Evolutionary conservation across 1,140 invertebrate species (phyloP), one percentile per base, ranked within the genome.

Genomic region (Stenopsyche tienmushanensis): DNA sequence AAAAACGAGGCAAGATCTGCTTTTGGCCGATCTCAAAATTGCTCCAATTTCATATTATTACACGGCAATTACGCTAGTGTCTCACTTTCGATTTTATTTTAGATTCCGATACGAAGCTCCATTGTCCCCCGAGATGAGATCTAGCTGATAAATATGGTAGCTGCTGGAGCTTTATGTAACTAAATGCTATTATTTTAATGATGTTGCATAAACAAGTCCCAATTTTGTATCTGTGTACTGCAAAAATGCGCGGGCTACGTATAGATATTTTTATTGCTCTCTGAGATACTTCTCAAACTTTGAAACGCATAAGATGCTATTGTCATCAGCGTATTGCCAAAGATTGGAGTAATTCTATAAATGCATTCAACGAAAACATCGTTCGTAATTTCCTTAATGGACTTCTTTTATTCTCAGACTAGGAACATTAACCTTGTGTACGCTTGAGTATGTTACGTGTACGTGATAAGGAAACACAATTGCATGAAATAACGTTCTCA

Each of bases 161-260:
- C n/a, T n/a, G n/a, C n/a, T n/a, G n/a, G n/a, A n/a, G n/a, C 25
- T 24, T 53, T 53, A 53, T 24, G 24, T 53, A 53, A 24, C 24
- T 26, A 1, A n/a, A 29, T 23, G 26, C 24, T n/a, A 53, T 53
- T n/a, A 29, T 53, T 53, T 53, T 24, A 29, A 53, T 53, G 50
- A 29, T 24, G 1, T 53, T 29, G 50, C 25, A 53, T 24, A 25
- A 53, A 25, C 23, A 3, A 53, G 50, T 2, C 10, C 20, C 10
- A 25, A 25, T 20, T 25, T 25, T 24, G 50, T 17, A 26, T 25
- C 20, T 15, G 17, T 13, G 13, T 34, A 13, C 5, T 13, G 5
- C 29, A n/a, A n/a, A n/a, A n/a, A n/a, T n/a, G 29, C 5, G 29
- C 29, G 29, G 13, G 13, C 13, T 34, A 34, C 29, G 29, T 34